Percentiles rank a stretch among this genome's conserved stretches.
phyloP scores from a whole-genome alignment of 2,888 invertebrate genomes.

The Disparrhopalites patrizii region DNA sequence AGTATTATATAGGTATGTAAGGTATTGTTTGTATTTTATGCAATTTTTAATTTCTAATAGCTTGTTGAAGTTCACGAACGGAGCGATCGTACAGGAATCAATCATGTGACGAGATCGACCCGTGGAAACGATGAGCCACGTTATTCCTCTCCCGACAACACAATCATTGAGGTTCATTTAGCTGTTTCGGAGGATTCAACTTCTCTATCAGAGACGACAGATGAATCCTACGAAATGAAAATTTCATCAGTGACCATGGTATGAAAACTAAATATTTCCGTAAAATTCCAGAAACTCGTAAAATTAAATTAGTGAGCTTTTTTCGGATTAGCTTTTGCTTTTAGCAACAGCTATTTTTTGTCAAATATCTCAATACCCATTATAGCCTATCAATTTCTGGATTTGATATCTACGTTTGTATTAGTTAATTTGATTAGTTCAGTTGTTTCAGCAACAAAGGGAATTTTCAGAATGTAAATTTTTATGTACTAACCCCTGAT shows the following conservation, averaged over 20 bases:
- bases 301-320: too few species aligned
- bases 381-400: too few species aligned
- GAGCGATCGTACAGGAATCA: neutral
- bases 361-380: too few species aligned
- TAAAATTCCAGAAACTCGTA: too few species aligned
- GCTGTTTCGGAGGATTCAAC: neutral
- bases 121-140: slow-evolving; percentile 11
- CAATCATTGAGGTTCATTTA: slow-evolving; percentile 22
- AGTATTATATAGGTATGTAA: neutral
- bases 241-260: slow-evolving; percentile 27
- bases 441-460: too few species aligned
- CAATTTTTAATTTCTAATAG: neutral
- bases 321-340: too few species aligned
- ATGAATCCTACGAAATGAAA: slow-evolving; percentile 25
- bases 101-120: neutral
- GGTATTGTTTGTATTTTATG: neutral
- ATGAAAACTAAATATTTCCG: too few species aligned
- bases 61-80: neutral
- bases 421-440: too few species aligned
- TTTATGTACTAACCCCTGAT: too few species aligned
- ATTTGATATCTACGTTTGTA: too few species aligned
- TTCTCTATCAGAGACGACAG: slow-evolving; percentile 16
- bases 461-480: too few species aligned
- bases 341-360: neutral
- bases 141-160: slow-evolving; percentile 23